These are phyloP conservation scores for Athalia circularis DNA, from an alignment of 2,888 invertebrate genomes.

Conservation along the genomic window DNA sequence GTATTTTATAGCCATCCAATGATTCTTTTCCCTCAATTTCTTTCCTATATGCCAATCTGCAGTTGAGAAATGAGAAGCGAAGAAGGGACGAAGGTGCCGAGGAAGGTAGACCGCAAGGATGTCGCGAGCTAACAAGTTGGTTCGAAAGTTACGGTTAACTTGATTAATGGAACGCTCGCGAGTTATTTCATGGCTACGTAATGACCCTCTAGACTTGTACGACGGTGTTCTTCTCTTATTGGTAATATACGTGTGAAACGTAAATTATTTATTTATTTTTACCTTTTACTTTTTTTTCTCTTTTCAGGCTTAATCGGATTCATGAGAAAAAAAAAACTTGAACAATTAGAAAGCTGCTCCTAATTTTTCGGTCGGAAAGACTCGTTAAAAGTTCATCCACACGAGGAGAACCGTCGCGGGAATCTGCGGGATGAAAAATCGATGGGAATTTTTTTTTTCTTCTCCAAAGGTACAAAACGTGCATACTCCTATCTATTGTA, in stretches of 20 bases:
- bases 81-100: neutral
- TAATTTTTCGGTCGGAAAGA: neutral
- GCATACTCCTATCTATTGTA: too few species aligned
- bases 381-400: conserved; percentile 9
- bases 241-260: neutral
- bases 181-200: conserved; percentile 66
- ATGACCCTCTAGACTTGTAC: conserved; percentile 53
- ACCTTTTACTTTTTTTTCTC: too few species aligned
- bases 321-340: neutral
- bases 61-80: conserved; percentile 2
- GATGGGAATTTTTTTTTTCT: neutral
- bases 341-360: neutral
- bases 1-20: too few species aligned
- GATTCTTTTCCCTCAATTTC: conserved; percentile 11
- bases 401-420: neutral
- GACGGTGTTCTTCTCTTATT: neutral
- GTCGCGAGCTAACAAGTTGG: conserved; percentile 61
- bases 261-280: neutral
- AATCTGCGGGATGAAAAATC: neutral
- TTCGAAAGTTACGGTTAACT: conserved; percentile 64
- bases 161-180: conserved; percentile 68
- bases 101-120: conserved; percentile 50
- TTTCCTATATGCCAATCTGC: neutral
- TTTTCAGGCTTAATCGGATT: neutral
- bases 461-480: neutral